A percentile compares a stretch with the other conserved stretches of the same genome.
Evolutionary conservation across 2,113 vertebrate species (phyloP).

Genomic region (Elachura formosa): DNA sequence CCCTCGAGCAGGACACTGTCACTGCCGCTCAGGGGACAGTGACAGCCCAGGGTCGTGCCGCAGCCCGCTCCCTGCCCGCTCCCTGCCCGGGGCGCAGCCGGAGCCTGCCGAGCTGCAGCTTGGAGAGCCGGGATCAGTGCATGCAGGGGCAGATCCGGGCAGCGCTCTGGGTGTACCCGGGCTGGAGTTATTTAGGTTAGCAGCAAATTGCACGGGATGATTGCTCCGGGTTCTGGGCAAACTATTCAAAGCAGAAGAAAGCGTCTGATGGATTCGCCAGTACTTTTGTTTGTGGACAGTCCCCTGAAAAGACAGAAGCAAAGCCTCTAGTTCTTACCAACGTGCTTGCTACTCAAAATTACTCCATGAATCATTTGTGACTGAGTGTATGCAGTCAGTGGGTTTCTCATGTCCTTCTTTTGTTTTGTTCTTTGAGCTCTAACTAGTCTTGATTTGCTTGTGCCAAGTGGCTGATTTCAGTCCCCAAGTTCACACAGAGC

Average conservation of each 20-base stretch:
- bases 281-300: constrained; percentile 44
- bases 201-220: not conserved
- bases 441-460: not conserved
- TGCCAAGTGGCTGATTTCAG: not conserved
- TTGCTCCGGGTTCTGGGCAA: constrained; percentile 36
- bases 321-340: not conserved
- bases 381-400: not conserved
- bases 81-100: not conserved
- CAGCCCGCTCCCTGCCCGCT: not conserved
- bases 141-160: constrained; percentile 60
- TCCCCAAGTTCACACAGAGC: not conserved
- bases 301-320: not conserved
- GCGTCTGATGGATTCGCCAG: constrained; percentile 40
- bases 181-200: constrained; percentile 14
- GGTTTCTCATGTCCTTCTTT: not conserved
- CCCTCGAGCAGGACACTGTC: no score
- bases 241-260: constrained; percentile 36
- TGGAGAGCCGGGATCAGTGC: not conserved
- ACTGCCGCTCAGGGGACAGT: no score
- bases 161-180: constrained; percentile 9
- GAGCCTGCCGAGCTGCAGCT: not conserved
- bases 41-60: no score
- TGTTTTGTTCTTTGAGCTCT: not conserved
- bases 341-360: not conserved
- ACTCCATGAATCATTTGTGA: not conserved